Evolutionary conservation across 2,113 vertebrate genomes (phyloP).

Genomic region (Podarcis muralis): DNA sequence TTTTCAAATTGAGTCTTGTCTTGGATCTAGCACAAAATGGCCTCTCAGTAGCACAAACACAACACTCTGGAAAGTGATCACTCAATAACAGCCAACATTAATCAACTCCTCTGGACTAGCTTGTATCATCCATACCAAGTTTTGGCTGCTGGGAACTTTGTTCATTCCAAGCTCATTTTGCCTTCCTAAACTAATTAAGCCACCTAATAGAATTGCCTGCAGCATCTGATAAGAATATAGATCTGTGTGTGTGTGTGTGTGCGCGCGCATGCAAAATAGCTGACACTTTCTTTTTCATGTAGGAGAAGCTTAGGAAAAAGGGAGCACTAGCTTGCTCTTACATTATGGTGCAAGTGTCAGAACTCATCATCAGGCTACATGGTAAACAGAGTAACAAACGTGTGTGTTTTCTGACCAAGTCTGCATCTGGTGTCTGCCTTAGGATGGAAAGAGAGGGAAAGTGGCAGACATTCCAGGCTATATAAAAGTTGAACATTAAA

Average conservation of each 20-base stretch:
- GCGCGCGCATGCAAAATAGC: rapidly evolving
- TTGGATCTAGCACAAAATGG: slow-evolving; percentile 18
- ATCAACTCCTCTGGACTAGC: not conserved
- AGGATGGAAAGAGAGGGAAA: no score
- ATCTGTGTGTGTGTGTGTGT: not conserved
- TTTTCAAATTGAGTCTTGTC: not conserved
- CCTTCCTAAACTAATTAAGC: not conserved
- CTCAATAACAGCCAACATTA: not conserved
- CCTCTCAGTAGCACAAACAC: not conserved
- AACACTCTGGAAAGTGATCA: not conserved
- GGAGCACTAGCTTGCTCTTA: not conserved
- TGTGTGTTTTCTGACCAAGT: no score
- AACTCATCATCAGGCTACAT: no score
- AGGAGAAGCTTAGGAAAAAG: not conserved
- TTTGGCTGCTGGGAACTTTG: not conserved
- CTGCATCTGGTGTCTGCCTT: no score
- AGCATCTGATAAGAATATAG: slow-evolving; percentile 34
- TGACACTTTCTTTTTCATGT: not conserved
- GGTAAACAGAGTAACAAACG: no score
- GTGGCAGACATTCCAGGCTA: no score
- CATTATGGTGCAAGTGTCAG: no score
- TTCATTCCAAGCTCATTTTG: not conserved
- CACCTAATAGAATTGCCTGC: slow-evolving; percentile 3
- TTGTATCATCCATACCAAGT: not conserved
- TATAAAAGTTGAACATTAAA: no score